A percentile compares a stretch with the other conserved stretches of the same genome.
These are phyloP conservation scores for Arothron firmamentum DNA, from an alignment of 2,113 vertebrate genomes.

Conservation along the genomic window DNA sequence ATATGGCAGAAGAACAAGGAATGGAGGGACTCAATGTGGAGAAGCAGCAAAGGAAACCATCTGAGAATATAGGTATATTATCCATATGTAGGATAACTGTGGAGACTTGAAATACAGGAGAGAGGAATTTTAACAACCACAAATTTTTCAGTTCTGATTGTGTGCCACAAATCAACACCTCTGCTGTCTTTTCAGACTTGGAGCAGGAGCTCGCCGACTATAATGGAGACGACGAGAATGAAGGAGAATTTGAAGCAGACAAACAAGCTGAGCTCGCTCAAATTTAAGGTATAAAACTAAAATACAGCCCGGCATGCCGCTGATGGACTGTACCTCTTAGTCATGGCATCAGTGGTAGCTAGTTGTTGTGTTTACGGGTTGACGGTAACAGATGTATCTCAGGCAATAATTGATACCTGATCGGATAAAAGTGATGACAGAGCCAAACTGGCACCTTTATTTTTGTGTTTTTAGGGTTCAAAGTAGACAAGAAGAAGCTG, in stretches of 20 bases:
- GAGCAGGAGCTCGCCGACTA: constrained; percentile 78
- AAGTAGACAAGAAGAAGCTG: no score
- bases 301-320: neutral
- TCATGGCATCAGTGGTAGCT: neutral
- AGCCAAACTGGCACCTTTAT: no score
- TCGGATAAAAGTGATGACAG: no score
- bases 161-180: neutral
- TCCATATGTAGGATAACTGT: neutral
- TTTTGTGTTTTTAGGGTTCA: no score
- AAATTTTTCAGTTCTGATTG: neutral
- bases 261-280: constrained; percentile 85
- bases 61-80: constrained; percentile 43
- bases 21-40: constrained; percentile 33
- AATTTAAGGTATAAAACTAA: constrained; percentile 55
- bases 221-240: constrained; percentile 83
- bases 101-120: neutral
- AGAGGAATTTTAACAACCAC: no score
- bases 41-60: constrained; percentile 34
- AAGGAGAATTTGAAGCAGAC: constrained; percentile 87
- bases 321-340: neutral
- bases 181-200: constrained; percentile 45
- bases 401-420: no score
- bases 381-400: neutral
- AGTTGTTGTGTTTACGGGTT: no score
- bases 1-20: constrained; percentile 47